Percentiles rank a stretch among this genome's conserved stretches.
Evolutionary conservation across 2,888 invertebrate species (phyloP).

Genomic region (Epistrophe eligans): DNA sequence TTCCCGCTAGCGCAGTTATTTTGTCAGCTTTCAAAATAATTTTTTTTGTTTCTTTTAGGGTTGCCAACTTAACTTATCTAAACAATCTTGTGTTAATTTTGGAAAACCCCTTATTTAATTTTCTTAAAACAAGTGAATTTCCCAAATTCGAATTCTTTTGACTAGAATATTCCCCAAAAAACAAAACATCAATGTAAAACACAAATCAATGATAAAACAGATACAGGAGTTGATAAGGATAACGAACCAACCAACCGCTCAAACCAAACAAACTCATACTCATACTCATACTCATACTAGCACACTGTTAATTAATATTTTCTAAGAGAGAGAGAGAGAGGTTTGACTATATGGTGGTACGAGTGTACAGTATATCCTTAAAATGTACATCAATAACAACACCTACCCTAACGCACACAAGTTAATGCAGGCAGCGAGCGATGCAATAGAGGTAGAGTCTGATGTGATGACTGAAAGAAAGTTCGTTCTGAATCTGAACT

Average conservation of each 20-base stretch:
- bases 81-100: too few species aligned
- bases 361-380: conserved; percentile 4
- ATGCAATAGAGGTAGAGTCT: neutral
- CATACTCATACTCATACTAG: neutral
- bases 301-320: neutral
- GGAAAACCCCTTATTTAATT: too few species aligned
- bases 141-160: too few species aligned
- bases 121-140: too few species aligned
- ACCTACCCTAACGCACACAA: neutral
- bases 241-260: neutral
- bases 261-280: neutral
- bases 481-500: neutral
- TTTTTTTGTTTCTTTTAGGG: too few species aligned
- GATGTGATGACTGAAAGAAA: neutral
- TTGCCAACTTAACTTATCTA: too few species aligned
- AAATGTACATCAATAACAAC: neutral
- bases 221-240: neutral
- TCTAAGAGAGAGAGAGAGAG: neutral
- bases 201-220: neutral
- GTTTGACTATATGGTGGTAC: neutral
- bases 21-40: too few species aligned
- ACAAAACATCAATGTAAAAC: neutral
- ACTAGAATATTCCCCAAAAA: neutral
- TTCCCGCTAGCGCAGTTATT: too few species aligned
- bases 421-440: neutral